Base-by-base conservation (phyloP, 2,888 invertebrate genomes). In the Hecatera dysodea region DNA sequence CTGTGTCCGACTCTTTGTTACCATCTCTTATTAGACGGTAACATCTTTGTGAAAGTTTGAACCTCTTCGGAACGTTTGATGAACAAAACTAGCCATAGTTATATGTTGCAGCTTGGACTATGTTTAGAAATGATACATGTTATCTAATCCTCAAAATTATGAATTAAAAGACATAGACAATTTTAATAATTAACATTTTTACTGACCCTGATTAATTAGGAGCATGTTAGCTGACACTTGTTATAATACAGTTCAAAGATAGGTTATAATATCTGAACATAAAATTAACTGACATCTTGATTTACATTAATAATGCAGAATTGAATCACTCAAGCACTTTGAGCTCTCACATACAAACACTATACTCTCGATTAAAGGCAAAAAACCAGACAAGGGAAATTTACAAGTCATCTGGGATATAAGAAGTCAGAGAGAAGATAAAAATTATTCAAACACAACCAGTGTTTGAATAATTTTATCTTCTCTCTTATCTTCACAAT, bases 1-100 rank as follows among this genome's bases (percentile, higher is more conserved):
- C 79, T 79, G 81, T 12, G 67, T 52, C 64, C 57, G 24, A 72
- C 63, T 67, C 64, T 67, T 72, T 81, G 64, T 81, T 72, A 69
- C 48, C 48, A 46, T 53, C 39, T 17, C 61, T 74, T 78, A 81
- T 73, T 62, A 72, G 67, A 59, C 33, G 27, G 50, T 66, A 59
- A 63, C 39, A 39, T 70, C 66, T 70, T 79, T 75, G 69, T 63
- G 50, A 65, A 52, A 22, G 17, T 53, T 57, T 62, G 39, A 50
- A n/a, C n/a, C n/a, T n/a, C n/a, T n/a, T n/a, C n/a, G n/a, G n/a
- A 65, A 52, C 27, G 17, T 53, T 57, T 62, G 39, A 50, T 72
- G 65, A 65, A 46, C 44, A 36, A 63, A n/a, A 60, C 24, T 36
- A 22, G 44, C 60, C 68, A n/a, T 22, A 56, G 57, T n/a, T n/a